These are phyloP conservation scores for Cirrhinus molitorella DNA, from an alignment of 2,797 vertebrate genomes.

Conservation along the genomic window DNA sequence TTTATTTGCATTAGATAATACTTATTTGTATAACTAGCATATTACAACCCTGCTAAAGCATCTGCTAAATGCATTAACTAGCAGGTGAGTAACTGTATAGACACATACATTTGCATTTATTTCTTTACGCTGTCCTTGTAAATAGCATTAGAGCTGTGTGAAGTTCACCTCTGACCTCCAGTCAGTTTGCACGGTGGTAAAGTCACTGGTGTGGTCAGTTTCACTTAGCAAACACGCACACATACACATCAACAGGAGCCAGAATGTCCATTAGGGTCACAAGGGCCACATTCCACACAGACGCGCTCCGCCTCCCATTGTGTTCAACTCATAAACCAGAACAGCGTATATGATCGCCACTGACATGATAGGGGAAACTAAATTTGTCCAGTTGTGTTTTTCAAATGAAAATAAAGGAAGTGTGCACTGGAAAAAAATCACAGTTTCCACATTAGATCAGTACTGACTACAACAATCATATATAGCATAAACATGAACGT, in stretches of 20 bases:
- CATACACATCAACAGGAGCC: constrained; percentile 47
- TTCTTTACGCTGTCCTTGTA: background rate
- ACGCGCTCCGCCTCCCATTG: constrained; percentile 81
- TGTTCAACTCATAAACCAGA: constrained; percentile 70
- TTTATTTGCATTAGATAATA: background rate
- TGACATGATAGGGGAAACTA: constrained; percentile 51
- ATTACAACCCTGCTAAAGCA: background rate
- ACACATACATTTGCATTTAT: background rate
- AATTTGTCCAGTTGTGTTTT: constrained; percentile 38
- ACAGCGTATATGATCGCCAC: constrained; percentile 10
- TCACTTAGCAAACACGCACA: background rate
- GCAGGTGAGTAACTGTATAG: background rate
- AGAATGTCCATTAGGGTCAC: constrained; percentile 65
- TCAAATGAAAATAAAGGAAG: constrained; percentile 46
- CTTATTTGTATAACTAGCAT: background rate
- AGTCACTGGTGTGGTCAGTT: constrained; percentile 23
- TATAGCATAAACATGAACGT: background rate
- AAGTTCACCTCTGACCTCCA: constrained; percentile 23
- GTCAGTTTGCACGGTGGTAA: constrained; percentile 12
- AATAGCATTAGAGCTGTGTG: background rate
- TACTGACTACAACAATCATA: background rate
- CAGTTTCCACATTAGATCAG: background rate
- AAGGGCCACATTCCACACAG: constrained; percentile 79
- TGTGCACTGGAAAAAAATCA: background rate
- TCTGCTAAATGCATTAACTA: background rate